Evolutionary conservation across 2,113 vertebrate species (phyloP), one percentile per base, ranked within the genome.

Genomic region (Plectropomus leopardus): DNA sequence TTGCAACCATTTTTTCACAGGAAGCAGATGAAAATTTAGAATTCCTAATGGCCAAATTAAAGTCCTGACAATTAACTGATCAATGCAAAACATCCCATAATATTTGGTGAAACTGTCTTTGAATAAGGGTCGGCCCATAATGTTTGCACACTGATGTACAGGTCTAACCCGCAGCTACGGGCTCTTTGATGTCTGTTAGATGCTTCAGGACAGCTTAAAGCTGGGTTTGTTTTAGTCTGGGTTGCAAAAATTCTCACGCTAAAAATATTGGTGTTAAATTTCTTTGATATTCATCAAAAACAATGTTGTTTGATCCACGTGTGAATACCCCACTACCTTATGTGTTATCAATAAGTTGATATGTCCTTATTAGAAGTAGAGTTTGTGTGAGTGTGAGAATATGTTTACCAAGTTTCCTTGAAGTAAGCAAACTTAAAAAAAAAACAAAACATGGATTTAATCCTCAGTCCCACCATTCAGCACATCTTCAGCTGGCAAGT

Each of bases 101-200:
- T 61, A 60, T 47, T 48, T 75, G 47, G 51, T 54, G 23, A 36
- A 51, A n/a, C n/a, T n/a, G n/a, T n/a, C n/a, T n/a, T 68, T 5
- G n/a, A 17, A 47, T 5, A 19, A 23, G 15, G 7, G 13, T 53
- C 21, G 9, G 16, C 24, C 11, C 21, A 21, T 3, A 28, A 11
- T 51, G 13, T 53, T 36, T 71, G 30, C 30, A 40, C 4, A 50
- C 24, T 59, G 34, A 60, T 14, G 15, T 8, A 9, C 13, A 57
- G 19, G 28, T 47, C 0, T 17, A 50, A 70, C 32, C n/a, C 1
- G 28, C 44, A 45, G 16, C 7, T 17, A 19, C 42, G 47, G 34
- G 36, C 45, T 71, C 50, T 61, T 73, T 83, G 23, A 66, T 66
- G 55, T 32, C 11, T 67, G 21, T 28, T 28, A 30, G 13, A 63